Base-by-base conservation (phyloP, 2,113 vertebrate species). In the Trachemys scripta region DNA sequence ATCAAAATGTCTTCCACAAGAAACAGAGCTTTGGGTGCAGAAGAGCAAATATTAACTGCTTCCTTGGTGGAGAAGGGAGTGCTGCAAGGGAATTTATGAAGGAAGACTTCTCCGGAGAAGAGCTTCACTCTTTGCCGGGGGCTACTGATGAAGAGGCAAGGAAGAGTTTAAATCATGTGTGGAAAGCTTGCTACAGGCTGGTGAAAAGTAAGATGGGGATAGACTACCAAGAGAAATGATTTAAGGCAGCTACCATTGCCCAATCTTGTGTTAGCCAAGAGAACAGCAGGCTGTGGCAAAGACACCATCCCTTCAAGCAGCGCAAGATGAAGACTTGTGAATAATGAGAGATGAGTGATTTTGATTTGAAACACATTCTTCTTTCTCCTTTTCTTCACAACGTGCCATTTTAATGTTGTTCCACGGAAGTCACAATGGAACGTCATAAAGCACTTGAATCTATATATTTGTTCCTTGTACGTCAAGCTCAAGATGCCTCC, bases 1-100 rank as follows among this genome's bases (percentile, higher is more conserved):
- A 88, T 82, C 82, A 89, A 95, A 96, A 84, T 47, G 29, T 25
- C 10, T 83, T 84, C 92, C 85, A 75, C 14, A n/a, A 91, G 92
- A 94, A 88, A 82, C 78, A 88, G 31, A 89, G 47, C 65, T 84
- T 87, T 59, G 2, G 51, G 88, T 83, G 78, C 81, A 89, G 78
- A 27, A 3, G 0, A 7, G 53, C 2, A 51, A 85, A 88, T 47
- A 69, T 4, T 79, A 38, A 56, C 50, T 82, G 75, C 65, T 56
- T 93, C 3, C 0, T 11, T 79, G 82, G 49, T 14, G 38, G 76
- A 76, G 50, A 57, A 72, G 7, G 69, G 42, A 50, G 10, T 35
- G 92, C 22, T 80, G 56, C 75, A 86, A 16, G 0, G 0, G 84
- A 79, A 59, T 50, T 50, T 80, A 84, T 83, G 85, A 85, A 76